Evolutionary conservation across 2,888 invertebrate species (phyloP), one percentile per base, ranked within the genome.

Genomic region (Pherbina coryleti): DNA sequence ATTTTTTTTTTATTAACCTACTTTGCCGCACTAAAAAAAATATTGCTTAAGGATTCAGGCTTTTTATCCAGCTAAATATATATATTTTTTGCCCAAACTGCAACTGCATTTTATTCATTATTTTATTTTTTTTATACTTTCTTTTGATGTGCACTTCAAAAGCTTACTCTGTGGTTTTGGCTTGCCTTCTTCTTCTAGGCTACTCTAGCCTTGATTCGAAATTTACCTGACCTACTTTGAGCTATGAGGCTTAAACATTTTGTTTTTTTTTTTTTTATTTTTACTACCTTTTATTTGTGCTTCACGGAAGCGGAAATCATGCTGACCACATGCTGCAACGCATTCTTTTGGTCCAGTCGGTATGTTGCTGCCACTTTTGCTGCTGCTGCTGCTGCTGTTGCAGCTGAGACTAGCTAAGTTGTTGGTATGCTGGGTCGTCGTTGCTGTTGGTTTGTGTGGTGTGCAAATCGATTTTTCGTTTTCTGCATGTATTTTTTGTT

Each of bases 271-370:
- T 67, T 37, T 8, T 34, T 4, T 11, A 5, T 11, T 44, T 44
- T 31, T 67, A 8, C 37, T 22, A 37, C 37, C 37, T 22, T n/a
- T 11, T 19, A 28, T 19, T 55, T 57, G 31, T 49, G 55, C 71
- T 55, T 19, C n/a, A 37, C 57, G 44, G 57, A 72, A 72, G 34
- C 72, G 72, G 72, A 72, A 72, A 72, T 37, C 14, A 19, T 57
- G 22, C 71, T 55, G 55, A 71, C 71, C 71, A 55, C 71, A 71
- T 55, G 53, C 28, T 34, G 55, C 55, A 71, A 25, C n/a, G 25
- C 51, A 31, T 31, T 31, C 67, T 22, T 37, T 37, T 37, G 28
- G 25, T 25, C 25, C 60, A 60, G 22, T 14, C 60, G 22, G 28
- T n/a, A 44, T 44, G 44, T 44, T 25, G 28, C 19, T 19, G 25